Percentiles rank a stretch among this genome's conserved stretches.
Evolutionary conservation across 2,888 invertebrate species (phyloP).

Genomic region (Alcis repandata): DNA sequence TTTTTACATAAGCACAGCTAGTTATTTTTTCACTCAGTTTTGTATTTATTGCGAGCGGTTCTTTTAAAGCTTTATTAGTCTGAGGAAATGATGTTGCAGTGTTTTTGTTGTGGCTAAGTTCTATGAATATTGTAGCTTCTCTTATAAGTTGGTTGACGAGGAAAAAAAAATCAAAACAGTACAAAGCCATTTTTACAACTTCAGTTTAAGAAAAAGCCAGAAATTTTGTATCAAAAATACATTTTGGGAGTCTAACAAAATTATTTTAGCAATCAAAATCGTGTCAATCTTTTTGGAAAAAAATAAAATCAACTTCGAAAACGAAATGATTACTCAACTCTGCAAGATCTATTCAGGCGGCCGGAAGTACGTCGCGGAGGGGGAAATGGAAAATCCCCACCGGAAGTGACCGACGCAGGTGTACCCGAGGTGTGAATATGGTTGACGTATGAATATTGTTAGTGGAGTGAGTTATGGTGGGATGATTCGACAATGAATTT

Average conservation of each 20-base stretch:
- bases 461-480: constrained; percentile 36
- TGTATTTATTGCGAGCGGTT: constrained; percentile 29
- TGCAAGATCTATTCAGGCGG: constrained; percentile 53
- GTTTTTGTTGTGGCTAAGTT: constrained; percentile 8
- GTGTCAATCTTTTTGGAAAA: too few species aligned
- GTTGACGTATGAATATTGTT: constrained; percentile 51
- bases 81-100: constrained; percentile 17
- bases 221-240: too few species aligned
- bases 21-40: background rate
- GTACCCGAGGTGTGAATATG: constrained; percentile 63
- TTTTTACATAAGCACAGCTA: background rate
- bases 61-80: constrained; percentile 24
- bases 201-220: too few species aligned
- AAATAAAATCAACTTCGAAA: too few species aligned
- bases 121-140: constrained; percentile 17
- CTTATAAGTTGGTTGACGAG: background rate
- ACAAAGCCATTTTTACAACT: too few species aligned
- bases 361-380: constrained; percentile 62
- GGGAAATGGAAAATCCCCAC: constrained; percentile 74
- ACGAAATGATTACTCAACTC: constrained; percentile 52
- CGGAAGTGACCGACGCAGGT: constrained; percentile 73
- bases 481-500: background rate
- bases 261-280: too few species aligned
- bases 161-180: background rate
- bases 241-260: too few species aligned